Evolutionary conservation across 2,888 invertebrate genomes (phyloP), one percentile per base, ranked within the genome.

Genomic region (Epinotia demarniana): DNA sequence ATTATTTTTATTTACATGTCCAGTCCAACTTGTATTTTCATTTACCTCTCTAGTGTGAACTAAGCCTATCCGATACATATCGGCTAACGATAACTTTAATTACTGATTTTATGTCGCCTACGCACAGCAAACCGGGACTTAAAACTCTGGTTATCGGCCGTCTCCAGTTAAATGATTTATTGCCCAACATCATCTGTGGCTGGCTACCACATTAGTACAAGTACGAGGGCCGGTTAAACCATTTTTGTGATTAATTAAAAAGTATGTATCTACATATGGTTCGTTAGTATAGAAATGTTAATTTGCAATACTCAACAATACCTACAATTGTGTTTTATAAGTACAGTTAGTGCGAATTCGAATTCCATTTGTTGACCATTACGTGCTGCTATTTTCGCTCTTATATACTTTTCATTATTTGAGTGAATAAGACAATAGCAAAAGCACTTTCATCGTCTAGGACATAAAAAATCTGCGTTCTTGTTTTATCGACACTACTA

Each of bases 71-170:
- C 72, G 80, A 1, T 66, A 81, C 82, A 81, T 82, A 82, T 82
- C 83, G 66, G 78, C 79, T 83, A 84, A 84, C 82, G 83, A 83
- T 83, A 82, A 80, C 80, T 84, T 83, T 84, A 83, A 84, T 84
- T 83, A 82, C 79, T 79, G 79, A 80, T 79, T 79, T 78, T 77
- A 79, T 73, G 78, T 79, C 82, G 81, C 83, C 82, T 81, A 82
- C 81, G 81, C 68, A 60, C 23, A 16, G 67, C 43, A 19, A 55
- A 80, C 80, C 79, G 78, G 81, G 74, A 81, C 46, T 67, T 72
- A 61, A 72, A 75, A 75, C 71, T 83, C 85, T 82, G 81, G 86
- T 83, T 82, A 82, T 81, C 82, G 76, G 72, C 77, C 77, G 61
- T 66, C 43, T 72, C 72, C 18, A 72, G 61, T 67, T 75, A 71